Evolutionary conservation across 2,888 invertebrate species (phyloP), one percentile per base, ranked within the genome.

Genomic region (Linyphia triangularis): DNA sequence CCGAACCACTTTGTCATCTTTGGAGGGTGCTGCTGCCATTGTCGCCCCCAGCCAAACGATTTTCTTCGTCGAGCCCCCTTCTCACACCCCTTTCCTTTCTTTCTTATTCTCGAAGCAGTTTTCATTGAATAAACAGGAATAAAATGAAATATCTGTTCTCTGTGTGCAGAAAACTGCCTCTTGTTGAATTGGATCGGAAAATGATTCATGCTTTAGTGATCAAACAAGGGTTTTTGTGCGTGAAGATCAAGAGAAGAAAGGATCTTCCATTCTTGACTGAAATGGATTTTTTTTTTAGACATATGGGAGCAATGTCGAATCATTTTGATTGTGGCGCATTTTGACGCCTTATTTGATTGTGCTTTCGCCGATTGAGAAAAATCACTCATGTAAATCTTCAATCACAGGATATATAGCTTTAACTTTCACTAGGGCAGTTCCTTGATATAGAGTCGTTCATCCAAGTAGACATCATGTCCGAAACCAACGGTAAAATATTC

Each of bases 1-100:
- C 24, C 75, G 30, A 43, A 72, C n/a, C 86, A 69, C 86, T 88
- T 75, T 88, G 86, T 88, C 86, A 88, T 88, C 69, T 24, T 13
- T 72, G 59, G 65, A 30, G 24, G 51, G 16, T 51, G 51, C 51
- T 51, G 51, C 51, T 61, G 57, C 78, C 63, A 65, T 79, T 86
- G 85, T 86, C 85, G 79, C 85, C 72, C 65, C 24, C 51, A 63
- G 79, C 85, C 51, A 79, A 51, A 72, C 67, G 85, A 79, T 79
- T 79, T 69, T 30, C 33, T 72, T 57, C 57, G 13, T 43, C 43
- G 16, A 51, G 2, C 51, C 51, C n/a, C 59, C 77, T 67, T 67
- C n/a, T 51, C 43, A n/a, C 67, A 43, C 26, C 79, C 40, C 19
- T 19, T 67, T 22, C 43, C 24, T n/a, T 67, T 22, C 43, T 13